A percentile compares a stretch with the other conserved stretches of the same genome.
Evolutionary conservation across 2,113 vertebrate genomes (phyloP).

Genomic region (Rhynchomys soricoides): DNA sequence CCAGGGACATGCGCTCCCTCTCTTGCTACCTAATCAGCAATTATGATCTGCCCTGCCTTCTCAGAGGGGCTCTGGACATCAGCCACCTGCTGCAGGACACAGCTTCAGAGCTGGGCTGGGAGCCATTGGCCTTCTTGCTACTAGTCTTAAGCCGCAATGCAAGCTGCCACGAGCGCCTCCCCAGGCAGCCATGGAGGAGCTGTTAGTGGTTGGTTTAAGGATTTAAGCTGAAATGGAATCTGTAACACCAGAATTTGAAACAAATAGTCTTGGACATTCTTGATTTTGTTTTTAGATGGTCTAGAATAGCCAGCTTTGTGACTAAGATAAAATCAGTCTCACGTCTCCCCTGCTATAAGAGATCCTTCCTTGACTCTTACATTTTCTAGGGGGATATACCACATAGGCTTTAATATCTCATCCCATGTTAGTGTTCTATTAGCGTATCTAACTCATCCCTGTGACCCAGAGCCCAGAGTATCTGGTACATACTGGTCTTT

Average conservation of each 20-base stretch:
- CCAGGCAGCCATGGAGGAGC: not conserved
- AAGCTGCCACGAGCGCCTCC: not conserved
- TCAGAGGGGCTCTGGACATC: constrained; percentile 14
- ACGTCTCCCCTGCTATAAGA: not conserved
- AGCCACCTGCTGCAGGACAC: constrained; percentile 66
- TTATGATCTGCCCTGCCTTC: constrained; percentile 64
- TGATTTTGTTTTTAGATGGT: not conserved
- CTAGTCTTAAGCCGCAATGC: not conserved
- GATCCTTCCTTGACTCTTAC: not conserved
- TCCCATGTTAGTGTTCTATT: constrained; percentile 12
- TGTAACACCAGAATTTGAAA: constrained; percentile 13
- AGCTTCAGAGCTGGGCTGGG: constrained; percentile 35
- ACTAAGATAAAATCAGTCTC: not conserved
- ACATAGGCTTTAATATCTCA: not conserved
- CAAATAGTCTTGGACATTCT: not conserved
- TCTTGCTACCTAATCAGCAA: constrained; percentile 56
- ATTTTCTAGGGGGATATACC: not conserved
- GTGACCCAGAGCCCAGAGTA: not conserved
- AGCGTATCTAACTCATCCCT: not conserved
- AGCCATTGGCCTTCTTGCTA: constrained; percentile 47
- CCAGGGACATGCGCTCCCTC: constrained; percentile 10
- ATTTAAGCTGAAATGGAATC: constrained; percentile 5
- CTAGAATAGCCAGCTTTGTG: not conserved
- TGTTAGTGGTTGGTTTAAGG: not conserved
- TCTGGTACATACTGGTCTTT: not conserved